Base-by-base conservation (phyloP, 2,797 vertebrate species). In the Sandelia bainsii region DNA sequence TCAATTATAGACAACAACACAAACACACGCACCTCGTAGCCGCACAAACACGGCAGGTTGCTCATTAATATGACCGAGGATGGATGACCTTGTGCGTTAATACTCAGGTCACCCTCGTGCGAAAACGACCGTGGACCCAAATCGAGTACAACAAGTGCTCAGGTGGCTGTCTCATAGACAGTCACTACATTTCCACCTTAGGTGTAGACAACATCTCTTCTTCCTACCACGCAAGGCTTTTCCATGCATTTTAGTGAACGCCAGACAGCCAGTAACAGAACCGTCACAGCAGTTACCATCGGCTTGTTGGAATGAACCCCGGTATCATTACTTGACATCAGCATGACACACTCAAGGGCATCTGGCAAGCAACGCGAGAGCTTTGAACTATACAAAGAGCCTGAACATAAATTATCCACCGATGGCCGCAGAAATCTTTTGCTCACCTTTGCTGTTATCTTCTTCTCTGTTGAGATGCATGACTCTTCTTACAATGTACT, bases 401-500 rank as follows among this genome's bases (percentile, higher is more conserved):
- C 62, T 62, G 63, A 71, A 68, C 62, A 56, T 23, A 67, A 76
- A 81, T 39, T 1, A 63, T 70, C 58, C 66, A 27, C 53, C 23
- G 74, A 83, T 59, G 69, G 65, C 37, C 56, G 80, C 68, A 37
- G 45, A 74, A 71, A 83, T 87, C 37, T 81, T 78, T 68, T 44
- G 22, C 94, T 94, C 90, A 94, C 94, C 94, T 93, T 93, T 93
- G 82, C 87, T 85, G 88, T 81, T 91, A 70, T 93, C 93, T 93
- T 93, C 92, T 90, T 92, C 93, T 91, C 87, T 90, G 89, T 95
- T 94, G 74, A 95, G 92, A 93, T 94, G 93, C 94, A 95, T 95
- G 92, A 84, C 91, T 93, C 90, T 72, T 87, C 81, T 90, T 65
- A 84, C 62, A 59, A 46, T 79, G 66, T 64, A 72, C 81, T 89